phyloP scores from a whole-genome alignment of 1,140 invertebrate genomes.

The Aphaenogaster ashmeadi region DNA sequence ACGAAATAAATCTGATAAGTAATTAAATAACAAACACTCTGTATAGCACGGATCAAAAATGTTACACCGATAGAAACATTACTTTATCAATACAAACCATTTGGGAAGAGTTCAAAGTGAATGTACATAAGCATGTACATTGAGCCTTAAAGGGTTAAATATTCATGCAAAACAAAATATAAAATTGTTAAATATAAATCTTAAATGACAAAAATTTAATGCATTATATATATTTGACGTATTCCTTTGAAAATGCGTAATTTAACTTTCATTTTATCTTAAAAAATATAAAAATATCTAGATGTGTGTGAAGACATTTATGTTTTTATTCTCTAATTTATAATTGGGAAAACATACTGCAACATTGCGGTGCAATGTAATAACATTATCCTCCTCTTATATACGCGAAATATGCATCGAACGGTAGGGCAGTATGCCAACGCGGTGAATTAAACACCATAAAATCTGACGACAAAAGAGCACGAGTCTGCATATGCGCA shows the following conservation, averaged over 20 bases:
- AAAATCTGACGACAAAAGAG: conserved; percentile 36
- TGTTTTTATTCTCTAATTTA: conserved; percentile 4
- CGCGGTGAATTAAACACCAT: conserved; percentile 27
- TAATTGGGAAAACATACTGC: neutral
- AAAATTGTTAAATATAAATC: neutral
- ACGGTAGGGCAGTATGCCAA: neutral
- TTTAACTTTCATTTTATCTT: neutral
- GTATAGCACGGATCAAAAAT: no score
- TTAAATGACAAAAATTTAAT: neutral
- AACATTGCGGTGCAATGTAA: neutral
- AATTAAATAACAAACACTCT: no score
- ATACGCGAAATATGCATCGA: neutral
- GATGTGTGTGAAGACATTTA: neutral
- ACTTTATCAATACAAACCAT: no score
- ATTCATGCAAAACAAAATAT: neutral
- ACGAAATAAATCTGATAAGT: no score
- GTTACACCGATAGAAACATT: no score
- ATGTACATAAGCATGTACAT: no score
- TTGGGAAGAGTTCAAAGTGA: no score
- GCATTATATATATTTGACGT: neutral
- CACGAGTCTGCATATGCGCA: neutral
- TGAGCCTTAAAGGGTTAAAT: neutral
- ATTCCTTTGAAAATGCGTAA: neutral
- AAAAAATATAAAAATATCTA: conserved; percentile 12
- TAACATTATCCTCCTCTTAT: neutral